Base-by-base conservation (phyloP, 2,888 invertebrate genomes). In the Latrodectus elegans region DNA sequence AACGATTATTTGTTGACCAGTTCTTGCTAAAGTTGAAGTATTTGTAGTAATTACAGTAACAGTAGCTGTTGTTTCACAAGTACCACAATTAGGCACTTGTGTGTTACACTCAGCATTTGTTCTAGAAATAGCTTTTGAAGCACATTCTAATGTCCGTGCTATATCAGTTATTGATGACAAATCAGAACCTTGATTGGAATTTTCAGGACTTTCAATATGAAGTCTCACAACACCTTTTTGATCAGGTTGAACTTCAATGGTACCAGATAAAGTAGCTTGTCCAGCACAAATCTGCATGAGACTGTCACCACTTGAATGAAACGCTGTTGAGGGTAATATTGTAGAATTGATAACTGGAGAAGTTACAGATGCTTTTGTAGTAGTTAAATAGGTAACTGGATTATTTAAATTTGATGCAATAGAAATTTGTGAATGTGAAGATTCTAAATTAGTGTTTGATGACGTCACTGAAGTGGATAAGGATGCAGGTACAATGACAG, bases 141-240 rank as follows among this genome's bases (percentile, higher is more conserved):
- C 89, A 83, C 88, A 88, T 72, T 89, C 89, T 72, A 89, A 78
- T 60, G 89, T 89, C 38, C 88, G 68, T 53, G 89, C 73, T 67
- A 89, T 89, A 78, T 89, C 89, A 17, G 89, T 77, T 64, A 89
- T 88, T 60, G 89, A 89, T 38, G 89, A 89, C 64, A 89, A 68
- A 64, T 89, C 89, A 70, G 88, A 82, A 14, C 81, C 88, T 38
- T 82, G 85, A 82, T 89, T 89, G 51, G 89, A 86, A 51, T 82
- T 85, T 83, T 89, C 89, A 67, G 85, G 86, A 71, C 86, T 86
- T 74, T 89, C 89, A 70, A 85, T 82, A 49, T 88, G 87, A 60
- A 88, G 83, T 83, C 87, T 74, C 1, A 88, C 87, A 74, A 88
- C 87, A 70, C 87, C 87, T 70, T 83, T 88, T 83, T 88, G 87